phyloP scores from a whole-genome alignment of 2,113 vertebrate species.

The Meriones unguiculatus region DNA sequence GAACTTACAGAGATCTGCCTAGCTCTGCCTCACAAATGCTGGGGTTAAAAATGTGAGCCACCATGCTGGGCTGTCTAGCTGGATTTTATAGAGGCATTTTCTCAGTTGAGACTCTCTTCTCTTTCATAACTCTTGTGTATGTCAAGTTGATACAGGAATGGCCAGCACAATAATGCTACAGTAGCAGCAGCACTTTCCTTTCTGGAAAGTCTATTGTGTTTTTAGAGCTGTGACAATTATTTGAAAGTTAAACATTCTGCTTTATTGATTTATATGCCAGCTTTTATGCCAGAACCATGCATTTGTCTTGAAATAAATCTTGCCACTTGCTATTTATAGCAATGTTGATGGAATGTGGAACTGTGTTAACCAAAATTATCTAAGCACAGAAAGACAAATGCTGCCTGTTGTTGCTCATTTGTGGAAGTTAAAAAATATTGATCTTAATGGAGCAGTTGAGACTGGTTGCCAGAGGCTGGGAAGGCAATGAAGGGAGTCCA shows the following conservation, averaged over 20 bases:
- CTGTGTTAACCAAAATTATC: not conserved
- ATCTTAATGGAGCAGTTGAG: not conserved
- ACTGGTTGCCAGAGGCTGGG: not conserved
- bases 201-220: not conserved
- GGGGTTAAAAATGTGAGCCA: too few relatives aligned
- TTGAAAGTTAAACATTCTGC: not conserved
- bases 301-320: not conserved
- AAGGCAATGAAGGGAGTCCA: not conserved
- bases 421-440: not conserved
- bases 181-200: not conserved
- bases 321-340: not conserved
- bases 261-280: not conserved
- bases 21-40: too few relatives aligned
- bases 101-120: not conserved
- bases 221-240: not conserved
- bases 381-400: not conserved
- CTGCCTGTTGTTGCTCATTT: not conserved
- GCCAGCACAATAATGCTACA: not conserved
- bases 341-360: not conserved
- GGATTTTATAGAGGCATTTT: not conserved
- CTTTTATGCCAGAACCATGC: not conserved
- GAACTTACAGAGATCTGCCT: too few relatives aligned
- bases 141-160: not conserved
- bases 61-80: too few relatives aligned
- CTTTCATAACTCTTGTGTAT: not conserved